A percentile compares a stretch with the other conserved stretches of the same genome.
phyloP scores from a whole-genome alignment of 1,140 invertebrate genomes.

The Hycleus phaleratus region DNA sequence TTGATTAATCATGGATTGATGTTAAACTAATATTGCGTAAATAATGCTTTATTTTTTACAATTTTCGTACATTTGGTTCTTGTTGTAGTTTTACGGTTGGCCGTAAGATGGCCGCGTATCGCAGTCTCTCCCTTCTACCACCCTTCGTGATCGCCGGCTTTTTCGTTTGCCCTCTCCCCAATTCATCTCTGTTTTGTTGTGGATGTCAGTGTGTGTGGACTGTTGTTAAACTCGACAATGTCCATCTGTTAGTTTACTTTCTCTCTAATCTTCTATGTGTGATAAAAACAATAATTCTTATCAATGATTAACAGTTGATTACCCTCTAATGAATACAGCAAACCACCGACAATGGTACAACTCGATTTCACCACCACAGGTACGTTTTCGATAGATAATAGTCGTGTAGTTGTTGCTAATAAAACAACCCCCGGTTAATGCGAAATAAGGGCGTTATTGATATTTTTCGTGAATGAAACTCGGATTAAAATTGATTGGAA shows the following conservation, averaged over 20 bases:
- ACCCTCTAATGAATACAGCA: conserved; percentile 9
- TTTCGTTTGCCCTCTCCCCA: too few relatives aligned
- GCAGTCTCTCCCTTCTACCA: too few relatives aligned
- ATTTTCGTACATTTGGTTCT: too few relatives aligned
- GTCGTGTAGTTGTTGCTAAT: conserved; percentile 8
- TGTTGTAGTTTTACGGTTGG: too few relatives aligned
- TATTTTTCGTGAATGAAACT: conserved; percentile 23
- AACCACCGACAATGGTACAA: conserved; percentile 28
- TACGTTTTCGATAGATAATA: conserved; percentile 19
- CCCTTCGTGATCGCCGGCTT: too few relatives aligned
- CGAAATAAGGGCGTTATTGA: conserved; percentile 26
- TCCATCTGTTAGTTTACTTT: conserved; percentile 9
- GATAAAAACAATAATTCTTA: conserved; percentile 17
- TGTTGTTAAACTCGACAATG: conserved; percentile 2
- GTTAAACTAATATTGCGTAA: too few relatives aligned
- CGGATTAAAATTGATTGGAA: background rate
- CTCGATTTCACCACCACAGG: conserved; percentile 33
- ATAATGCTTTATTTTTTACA: too few relatives aligned
- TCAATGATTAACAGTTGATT: conserved; percentile 28
- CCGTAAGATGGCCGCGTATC: too few relatives aligned
- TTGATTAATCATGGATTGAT: too few relatives aligned
- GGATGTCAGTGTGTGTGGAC: conserved; percentile 1
- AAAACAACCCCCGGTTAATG: too few relatives aligned
- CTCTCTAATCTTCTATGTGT: background rate
- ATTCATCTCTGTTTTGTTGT: conserved; percentile 8